phyloP scores from a whole-genome alignment of 2,113 vertebrate genomes.

The Lepus americanus region DNA sequence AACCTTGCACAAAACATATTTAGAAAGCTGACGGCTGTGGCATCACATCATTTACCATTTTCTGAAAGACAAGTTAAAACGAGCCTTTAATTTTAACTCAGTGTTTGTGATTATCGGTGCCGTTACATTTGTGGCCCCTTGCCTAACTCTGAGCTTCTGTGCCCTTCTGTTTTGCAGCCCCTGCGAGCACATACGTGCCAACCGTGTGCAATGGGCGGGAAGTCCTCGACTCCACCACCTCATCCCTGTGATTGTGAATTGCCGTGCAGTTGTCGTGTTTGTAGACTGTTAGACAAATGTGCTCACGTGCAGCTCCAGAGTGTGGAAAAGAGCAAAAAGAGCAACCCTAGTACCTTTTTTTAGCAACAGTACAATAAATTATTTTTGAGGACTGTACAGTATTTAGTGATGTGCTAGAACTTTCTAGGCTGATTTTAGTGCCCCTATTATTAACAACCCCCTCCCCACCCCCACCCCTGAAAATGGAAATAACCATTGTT shows the following conservation, averaged over 20 bases:
- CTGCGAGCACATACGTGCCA: slow-evolving; percentile 94
- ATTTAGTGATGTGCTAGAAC: slow-evolving; percentile 95
- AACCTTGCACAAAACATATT: not conserved
- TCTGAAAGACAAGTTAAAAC: slow-evolving; percentile 35
- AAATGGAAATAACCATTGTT: slow-evolving; percentile 93
- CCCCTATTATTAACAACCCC: slow-evolving; percentile 91
- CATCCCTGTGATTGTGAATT: slow-evolving; percentile 94
- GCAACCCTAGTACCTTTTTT: slow-evolving; percentile 91
- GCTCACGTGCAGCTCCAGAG: slow-evolving; percentile 87
- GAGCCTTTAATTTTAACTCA: not conserved
- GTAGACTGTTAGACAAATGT: slow-evolving; percentile 94
- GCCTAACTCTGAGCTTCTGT: slow-evolving; percentile 46
- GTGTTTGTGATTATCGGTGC: not conserved
- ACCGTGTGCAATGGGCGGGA: slow-evolving; percentile 98
- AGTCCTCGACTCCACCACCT: slow-evolving; percentile 99
- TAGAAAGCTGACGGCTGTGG: not conserved
- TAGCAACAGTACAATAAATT: slow-evolving; percentile 98
- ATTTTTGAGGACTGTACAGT: slow-evolving; percentile 99
- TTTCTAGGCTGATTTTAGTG: slow-evolving; percentile 96
- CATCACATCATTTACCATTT: not conserved
- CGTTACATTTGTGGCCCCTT: not conserved
- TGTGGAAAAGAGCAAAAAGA: slow-evolving; percentile 81
- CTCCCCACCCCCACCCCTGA: slow-evolving; percentile 83
- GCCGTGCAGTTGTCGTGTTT: slow-evolving; percentile 87
- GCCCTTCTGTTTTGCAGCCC: slow-evolving; percentile 89